phyloP scores from a whole-genome alignment of 2,888 invertebrate genomes.

The Gerris lacustris region DNA sequence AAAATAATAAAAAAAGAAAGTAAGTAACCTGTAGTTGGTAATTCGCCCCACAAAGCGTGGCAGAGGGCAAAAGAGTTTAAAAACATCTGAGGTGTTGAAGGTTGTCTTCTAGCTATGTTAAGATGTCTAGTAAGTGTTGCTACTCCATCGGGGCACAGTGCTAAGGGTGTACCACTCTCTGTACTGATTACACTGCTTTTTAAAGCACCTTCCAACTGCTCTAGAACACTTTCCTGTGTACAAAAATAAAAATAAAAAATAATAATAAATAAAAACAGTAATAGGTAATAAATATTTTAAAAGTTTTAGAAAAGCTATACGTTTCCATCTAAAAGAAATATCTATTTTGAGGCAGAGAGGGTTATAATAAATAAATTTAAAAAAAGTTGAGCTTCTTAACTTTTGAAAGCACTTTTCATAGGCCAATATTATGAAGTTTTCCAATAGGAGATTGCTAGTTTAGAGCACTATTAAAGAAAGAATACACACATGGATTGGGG shows the following conservation, averaged over 20 bases:
- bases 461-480: no score
- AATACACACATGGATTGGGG: no score
- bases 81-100: constrained; percentile 37
- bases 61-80: neutral
- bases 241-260: neutral
- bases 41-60: neutral
- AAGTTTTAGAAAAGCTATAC: no score
- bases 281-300: no score
- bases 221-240: constrained; percentile 25
- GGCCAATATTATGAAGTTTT: no score
- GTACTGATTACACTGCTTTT: constrained; percentile 4
- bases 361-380: no score
- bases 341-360: no score
- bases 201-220: constrained; percentile 45
- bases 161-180: neutral
- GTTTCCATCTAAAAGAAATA: no score
- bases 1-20: neutral
- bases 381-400: no score
- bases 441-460: no score
- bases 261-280: no score
- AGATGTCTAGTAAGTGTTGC: neutral
- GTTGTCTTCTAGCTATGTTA: neutral
- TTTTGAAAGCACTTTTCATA: no score
- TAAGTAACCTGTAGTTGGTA: neutral
- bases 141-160: neutral